Evolutionary conservation across 2,113 vertebrate genomes (phyloP).

Genomic region (Nicator chloris): DNA sequence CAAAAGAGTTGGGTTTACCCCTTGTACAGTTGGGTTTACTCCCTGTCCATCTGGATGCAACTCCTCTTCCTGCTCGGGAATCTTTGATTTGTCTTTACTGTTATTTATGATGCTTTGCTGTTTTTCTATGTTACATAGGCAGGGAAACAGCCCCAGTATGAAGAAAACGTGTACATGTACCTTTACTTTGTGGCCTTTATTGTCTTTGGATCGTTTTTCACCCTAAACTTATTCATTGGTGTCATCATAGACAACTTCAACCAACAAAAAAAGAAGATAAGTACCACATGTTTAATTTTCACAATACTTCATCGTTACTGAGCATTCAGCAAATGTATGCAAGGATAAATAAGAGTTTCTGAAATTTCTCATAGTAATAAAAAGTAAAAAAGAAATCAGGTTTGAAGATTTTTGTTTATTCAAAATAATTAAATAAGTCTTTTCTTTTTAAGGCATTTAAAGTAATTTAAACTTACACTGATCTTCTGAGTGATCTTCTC

Average conservation of each 20-base stretch:
- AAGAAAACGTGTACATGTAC: constrained; percentile 86
- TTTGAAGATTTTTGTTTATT: background rate
- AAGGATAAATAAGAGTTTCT: background rate
- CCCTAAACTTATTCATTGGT: constrained; percentile 96
- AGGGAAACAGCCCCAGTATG: constrained; percentile 83
- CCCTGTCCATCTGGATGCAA: background rate
- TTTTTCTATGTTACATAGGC: constrained; percentile 66
- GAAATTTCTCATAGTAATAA: background rate
- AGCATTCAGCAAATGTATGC: background rate
- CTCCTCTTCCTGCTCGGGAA: background rate
- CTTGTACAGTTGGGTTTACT: background rate
- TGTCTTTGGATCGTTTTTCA: constrained; percentile 96
- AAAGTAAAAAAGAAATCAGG: background rate
- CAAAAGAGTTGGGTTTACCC: background rate
- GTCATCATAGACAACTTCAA: constrained; percentile 99
- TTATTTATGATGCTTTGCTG: background rate
- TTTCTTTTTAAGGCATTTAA: background rate
- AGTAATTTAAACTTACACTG: background rate
- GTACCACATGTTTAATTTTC: constrained; percentile 68
- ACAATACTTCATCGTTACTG: background rate
- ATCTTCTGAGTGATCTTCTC: background rate
- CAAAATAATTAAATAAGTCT: background rate
- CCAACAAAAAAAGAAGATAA: constrained; percentile 99
- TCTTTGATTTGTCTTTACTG: background rate
- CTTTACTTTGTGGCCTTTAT: constrained; percentile 96